Conservation (phyloP, 2,888 invertebrate species). For the Troides oblongomaculatus region DNA sequence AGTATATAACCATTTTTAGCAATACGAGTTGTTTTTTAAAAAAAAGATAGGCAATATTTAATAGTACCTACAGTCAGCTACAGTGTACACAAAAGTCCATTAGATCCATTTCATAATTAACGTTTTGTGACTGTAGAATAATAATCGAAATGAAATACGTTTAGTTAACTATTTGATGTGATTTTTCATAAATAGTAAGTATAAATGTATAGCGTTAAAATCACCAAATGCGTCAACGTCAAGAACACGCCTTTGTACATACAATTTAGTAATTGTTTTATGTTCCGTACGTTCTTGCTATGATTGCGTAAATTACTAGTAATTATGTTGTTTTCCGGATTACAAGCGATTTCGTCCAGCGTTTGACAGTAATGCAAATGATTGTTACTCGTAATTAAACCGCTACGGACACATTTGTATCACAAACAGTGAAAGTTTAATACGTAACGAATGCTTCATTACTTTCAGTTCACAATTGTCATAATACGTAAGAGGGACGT, state of each 20-base stretch:
- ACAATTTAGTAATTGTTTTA: conserved; percentile 19
- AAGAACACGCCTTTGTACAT: conserved; percentile 6
- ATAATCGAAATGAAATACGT: too few species aligned
- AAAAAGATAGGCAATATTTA: too few species aligned
- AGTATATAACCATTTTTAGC: too few species aligned
- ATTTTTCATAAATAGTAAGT: too few species aligned
- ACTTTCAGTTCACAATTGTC: conserved; percentile 6
- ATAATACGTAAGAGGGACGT: conserved; percentile 1
- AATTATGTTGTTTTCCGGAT: conserved; percentile 24
- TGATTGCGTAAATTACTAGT: conserved; percentile 26
- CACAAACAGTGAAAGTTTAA: conserved; percentile 25
- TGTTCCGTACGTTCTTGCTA: conserved; percentile 6
- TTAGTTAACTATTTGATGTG: too few species aligned
- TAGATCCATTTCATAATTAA: too few species aligned
- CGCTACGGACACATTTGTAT: conserved; percentile 10
- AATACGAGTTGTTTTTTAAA: too few species aligned
- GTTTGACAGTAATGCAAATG: conserved; percentile 23
- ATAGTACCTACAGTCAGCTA: too few species aligned
- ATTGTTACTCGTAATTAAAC: conserved; percentile 23
- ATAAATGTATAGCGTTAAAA: too few species aligned
- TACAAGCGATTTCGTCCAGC: conserved; percentile 16
- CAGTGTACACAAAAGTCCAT: too few species aligned
- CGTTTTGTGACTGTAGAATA: too few species aligned
- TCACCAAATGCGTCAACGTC: too few species aligned
- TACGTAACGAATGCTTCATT: conserved; percentile 18